A percentile compares a stretch with the other conserved stretches of the same genome.
These are phyloP conservation scores for Agonopterix subpropinquella DNA, from an alignment of 2,888 invertebrate species.

Conservation along the genomic window DNA sequence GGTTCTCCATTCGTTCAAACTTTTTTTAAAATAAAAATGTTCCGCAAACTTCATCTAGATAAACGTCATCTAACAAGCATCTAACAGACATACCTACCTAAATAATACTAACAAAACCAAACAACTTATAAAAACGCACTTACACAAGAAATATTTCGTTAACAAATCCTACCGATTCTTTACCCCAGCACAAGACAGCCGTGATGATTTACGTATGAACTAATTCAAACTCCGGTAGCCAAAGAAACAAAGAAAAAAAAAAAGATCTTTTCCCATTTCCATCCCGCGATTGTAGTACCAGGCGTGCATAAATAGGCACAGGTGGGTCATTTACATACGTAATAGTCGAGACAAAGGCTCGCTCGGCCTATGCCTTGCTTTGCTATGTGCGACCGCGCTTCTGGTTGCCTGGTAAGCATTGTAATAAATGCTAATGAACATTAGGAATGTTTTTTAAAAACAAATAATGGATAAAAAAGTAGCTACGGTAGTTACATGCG, in stretches of 20 bases:
- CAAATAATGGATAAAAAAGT: conserved; percentile 17
- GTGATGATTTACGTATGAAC: conserved; percentile 8
- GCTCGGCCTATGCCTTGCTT: conserved; percentile 34
- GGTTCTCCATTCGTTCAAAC: too few relatives aligned
- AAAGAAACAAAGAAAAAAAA: conserved; percentile 23
- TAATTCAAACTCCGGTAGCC: conserved; percentile 33
- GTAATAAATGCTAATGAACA: conserved; percentile 62
- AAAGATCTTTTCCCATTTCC: conserved; percentile 41
- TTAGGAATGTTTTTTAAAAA: conserved; percentile 44
- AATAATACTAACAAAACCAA: too few relatives aligned
- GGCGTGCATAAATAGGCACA: conserved; percentile 56
- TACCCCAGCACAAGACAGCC: too few relatives aligned
- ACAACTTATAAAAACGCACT: too few relatives aligned
- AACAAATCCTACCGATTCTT: too few relatives aligned
- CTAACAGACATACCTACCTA: too few relatives aligned
- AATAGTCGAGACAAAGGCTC: conserved; percentile 64
- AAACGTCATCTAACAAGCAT: too few relatives aligned
- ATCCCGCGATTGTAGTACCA: conserved; percentile 53
- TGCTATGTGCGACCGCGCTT: conserved; percentile 43
- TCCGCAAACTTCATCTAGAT: too few relatives aligned
- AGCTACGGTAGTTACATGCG: not conserved
- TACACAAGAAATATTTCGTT: too few relatives aligned
- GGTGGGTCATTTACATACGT: conserved; percentile 62
- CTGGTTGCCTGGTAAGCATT: conserved; percentile 55
- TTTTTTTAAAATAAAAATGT: too few relatives aligned